These are phyloP conservation scores for Conopomorpha cramerella DNA, from an alignment of 1,140 invertebrate species.

Conservation along the genomic window DNA sequence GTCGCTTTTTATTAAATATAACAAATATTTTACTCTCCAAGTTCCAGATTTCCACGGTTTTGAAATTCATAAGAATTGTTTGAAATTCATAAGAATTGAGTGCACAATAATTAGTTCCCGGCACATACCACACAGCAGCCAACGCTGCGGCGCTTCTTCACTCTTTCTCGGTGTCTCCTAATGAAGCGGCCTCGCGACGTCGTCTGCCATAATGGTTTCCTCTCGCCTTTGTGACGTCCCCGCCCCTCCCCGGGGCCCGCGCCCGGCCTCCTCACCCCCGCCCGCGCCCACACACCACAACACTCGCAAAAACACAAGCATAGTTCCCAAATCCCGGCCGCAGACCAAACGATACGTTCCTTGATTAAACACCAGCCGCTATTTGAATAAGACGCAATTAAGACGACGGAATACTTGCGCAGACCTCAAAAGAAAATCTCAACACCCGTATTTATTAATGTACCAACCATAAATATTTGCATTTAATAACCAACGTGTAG, in stretches of 20 bases:
- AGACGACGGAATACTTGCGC: slow-evolving; percentile 31
- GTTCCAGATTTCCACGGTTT: too few species aligned
- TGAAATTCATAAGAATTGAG: too few species aligned
- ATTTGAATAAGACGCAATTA: slow-evolving; percentile 49
- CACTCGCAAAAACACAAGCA: slow-evolving; percentile 13
- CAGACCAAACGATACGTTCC: slow-evolving; percentile 22
- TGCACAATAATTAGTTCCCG: too few species aligned
- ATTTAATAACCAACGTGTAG: slow-evolving; percentile 32
- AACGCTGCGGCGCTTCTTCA: too few species aligned
- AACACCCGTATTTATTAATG: slow-evolving; percentile 38
- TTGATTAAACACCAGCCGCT: slow-evolving; percentile 45
- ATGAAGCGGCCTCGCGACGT: slow-evolving; percentile 40
- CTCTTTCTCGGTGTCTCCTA: slow-evolving; percentile 20
- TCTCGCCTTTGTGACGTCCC: slow-evolving; percentile 29
- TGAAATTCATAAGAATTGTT: too few species aligned
- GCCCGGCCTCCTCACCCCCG: neutral
- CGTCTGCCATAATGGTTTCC: slow-evolving; percentile 48
- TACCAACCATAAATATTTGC: slow-evolving; percentile 49
- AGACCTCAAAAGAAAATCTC: slow-evolving; percentile 47
- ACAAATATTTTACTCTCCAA: too few species aligned
- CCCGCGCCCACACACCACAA: slow-evolving; percentile 20
- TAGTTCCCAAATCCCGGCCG: slow-evolving; percentile 45
- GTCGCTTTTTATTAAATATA: too few species aligned
- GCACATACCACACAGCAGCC: too few species aligned
- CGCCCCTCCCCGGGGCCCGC: neutral